Conservation (phyloP, 1,140 invertebrate species). For the Hylyphantes graminicola region DNA sequence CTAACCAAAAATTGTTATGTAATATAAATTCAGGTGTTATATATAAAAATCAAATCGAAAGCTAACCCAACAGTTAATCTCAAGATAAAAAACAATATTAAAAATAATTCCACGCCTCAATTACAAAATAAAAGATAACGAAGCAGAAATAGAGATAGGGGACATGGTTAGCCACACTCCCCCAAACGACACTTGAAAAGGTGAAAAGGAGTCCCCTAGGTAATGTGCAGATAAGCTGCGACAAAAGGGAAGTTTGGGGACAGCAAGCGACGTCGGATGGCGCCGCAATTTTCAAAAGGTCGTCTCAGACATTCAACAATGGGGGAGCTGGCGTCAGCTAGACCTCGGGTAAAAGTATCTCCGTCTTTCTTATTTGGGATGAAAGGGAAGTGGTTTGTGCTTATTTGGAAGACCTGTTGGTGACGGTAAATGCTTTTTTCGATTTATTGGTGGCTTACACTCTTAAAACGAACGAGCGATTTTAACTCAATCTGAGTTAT, state of each 20-base stretch:
- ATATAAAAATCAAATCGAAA: too few species aligned
- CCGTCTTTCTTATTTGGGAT: neutral
- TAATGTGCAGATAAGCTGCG: conserved; percentile 39
- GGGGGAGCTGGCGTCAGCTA: conserved; percentile 48
- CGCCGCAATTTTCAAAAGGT: conserved; percentile 46
- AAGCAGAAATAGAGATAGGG: conserved; percentile 23
- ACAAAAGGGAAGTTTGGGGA: conserved; percentile 26
- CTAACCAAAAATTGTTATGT: too few species aligned
- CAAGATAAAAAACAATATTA: conserved; percentile 18
- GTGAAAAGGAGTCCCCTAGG: conserved; percentile 50
- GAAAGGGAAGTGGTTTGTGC: neutral
- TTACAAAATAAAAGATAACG: conserved; percentile 10
- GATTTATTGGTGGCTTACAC: too few species aligned
- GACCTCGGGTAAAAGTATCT: conserved; percentile 46
- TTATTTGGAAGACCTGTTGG: too few species aligned
- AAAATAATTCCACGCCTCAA: conserved; percentile 33
- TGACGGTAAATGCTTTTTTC: too few species aligned
- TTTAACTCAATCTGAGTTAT: too few species aligned
- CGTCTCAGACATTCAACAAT: conserved; percentile 54
- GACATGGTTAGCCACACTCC: conserved; percentile 49
- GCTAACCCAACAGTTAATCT: conserved; percentile 36
- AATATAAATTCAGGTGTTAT: too few species aligned
- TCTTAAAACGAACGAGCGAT: too few species aligned
- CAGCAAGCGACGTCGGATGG: conserved; percentile 30
- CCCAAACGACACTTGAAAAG: conserved; percentile 34